Base-by-base conservation (phyloP, 2,113 vertebrate genomes). In the Hucho hucho region DNA sequence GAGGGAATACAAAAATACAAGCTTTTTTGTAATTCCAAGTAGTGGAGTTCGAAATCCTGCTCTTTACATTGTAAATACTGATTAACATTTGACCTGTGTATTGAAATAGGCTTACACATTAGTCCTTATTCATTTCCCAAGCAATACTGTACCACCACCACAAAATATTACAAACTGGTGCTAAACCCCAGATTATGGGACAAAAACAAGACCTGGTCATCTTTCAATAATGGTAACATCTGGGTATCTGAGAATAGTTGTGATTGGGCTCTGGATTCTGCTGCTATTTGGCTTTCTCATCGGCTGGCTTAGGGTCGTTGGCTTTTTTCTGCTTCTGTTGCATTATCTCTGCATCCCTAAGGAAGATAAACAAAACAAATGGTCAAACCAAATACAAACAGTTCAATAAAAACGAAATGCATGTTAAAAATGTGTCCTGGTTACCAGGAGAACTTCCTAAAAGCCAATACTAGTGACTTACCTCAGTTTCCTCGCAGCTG, bases 321-420 rank as follows among this genome's bases (percentile, higher is more conserved):
- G 94, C 94, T 78, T 93, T 92, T 91, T 95, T 95, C 91, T 95
- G 94, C 88, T 95, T 95, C 84, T 95, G 93, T 86, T 95, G 94
- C 94, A 95, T 95, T 82, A 95, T 95, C 88, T 95, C 93, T 71
- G 94, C 94, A 90, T 95, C 94, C 90, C 94, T 95, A 84, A 24
- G 0, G 85, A 73, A 87, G 79, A 84, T 79, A 87, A 82, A 46
- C 4, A 56, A 58, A 13, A 22, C 1, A 22, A 32, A 32, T 32
- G 6, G 37, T 43, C 9, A 43, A 43, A n/a, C n/a, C n/a, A n/a
- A n/a, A n/a, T n/a, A n/a, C n/a, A n/a, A n/a, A n/a, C n/a, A n/a
- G n/a, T n/a, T n/a, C n/a, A n/a, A n/a, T n/a, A n/a, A n/a, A n/a
- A n/a, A 43, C 37, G 2, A 43, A 43, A 43, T 43, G 37, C 9